A percentile compares a stretch with the other conserved stretches of the same genome.
Conservation (phyloP, 2,113 vertebrate species). For the Pelmatolapia mariae region DNA sequence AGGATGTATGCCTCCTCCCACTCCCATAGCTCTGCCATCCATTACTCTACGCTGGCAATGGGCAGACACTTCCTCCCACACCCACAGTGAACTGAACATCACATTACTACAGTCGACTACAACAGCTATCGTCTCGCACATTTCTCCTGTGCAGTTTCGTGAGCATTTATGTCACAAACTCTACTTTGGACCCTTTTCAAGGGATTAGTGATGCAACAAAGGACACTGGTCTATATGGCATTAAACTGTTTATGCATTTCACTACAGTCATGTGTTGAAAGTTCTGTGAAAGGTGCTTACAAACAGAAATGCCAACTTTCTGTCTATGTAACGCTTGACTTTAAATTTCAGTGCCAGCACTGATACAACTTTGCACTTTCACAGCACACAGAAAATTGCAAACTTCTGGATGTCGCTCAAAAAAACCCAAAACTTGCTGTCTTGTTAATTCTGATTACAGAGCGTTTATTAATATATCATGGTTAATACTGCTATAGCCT, state of each 20-base stretch:
- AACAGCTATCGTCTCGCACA: constrained; percentile 20
- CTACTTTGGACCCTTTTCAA: constrained; percentile 7
- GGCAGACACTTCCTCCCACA: constrained; percentile 65
- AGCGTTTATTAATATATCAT: constrained; percentile 42
- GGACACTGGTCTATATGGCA: not conserved
- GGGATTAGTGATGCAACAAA: constrained; percentile 38
- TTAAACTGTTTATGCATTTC: constrained; percentile 11
- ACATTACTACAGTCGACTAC: constrained; percentile 49
- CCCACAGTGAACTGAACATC: constrained; percentile 57
- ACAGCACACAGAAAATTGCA: not conserved
- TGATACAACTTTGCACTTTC: not conserved
- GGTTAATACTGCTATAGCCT: constrained; percentile 33
- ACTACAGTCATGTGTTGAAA: not conserved
- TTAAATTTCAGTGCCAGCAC: not conserved
- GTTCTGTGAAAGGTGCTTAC: constrained; percentile 15
- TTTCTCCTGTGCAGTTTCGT: constrained; percentile 18
- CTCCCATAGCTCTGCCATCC: constrained; percentile 63
- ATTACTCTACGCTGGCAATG: constrained; percentile 61
- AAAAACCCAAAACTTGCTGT: not conserved
- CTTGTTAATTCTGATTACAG: constrained; percentile 39
- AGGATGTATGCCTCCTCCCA: constrained; percentile 66
- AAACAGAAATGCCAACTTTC: not conserved
- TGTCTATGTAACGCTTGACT: not conserved
- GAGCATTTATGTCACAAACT: constrained; percentile 25
- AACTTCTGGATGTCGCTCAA: not conserved